Evolutionary conservation across 2,113 vertebrate species (phyloP), one percentile per base, ranked within the genome.

Genomic region (Sylvietta virens): DNA sequence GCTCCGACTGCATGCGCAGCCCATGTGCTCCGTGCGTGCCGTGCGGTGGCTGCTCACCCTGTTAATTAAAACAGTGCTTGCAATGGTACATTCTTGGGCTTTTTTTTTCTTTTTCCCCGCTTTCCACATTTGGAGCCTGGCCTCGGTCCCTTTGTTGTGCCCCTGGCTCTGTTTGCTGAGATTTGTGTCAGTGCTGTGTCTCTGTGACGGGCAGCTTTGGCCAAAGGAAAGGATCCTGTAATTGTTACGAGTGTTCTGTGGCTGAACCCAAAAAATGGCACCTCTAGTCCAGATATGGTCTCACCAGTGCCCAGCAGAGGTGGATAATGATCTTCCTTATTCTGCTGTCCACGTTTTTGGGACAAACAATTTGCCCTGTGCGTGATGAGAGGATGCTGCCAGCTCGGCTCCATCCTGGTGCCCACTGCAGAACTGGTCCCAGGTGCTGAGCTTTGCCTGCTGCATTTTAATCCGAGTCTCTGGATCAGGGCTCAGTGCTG

Each of bases 61-160:
- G 28, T 19, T 94, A 88, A 97, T 95, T 96, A 81, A 94, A 96
- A 96, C 90, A 92, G 83, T 24, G 2, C 67, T 96, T 90, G 4
- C 90, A 44, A 7, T 54, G 66, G 58, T 90, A 77, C 92, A 66
- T 96, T 96, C 94, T 69, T 94, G 51, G 57, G 37, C 3, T 53
- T 70, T 44, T 31, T 58, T 45, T 13, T 27, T 30, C 39, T 20
- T 15, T 51, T 58, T 28, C 22, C 14, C 22, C 22, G 44, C 40
- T 95, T 85, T 57, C 84, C 84, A 44, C 87, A 26, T 65, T 77
- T 67, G 76, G 64, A 86, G 79, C 60, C 64, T 88, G 93, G 85
- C 71, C 51, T 58, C 3, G 0, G 14, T 80, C 67, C n/a, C 47
- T 90, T 12, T 24, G 71, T 47, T 33, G 42, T 30, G 60, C 74